Base-by-base conservation (phyloP, 1,140 invertebrate genomes). In the Popillia japonica region DNA sequence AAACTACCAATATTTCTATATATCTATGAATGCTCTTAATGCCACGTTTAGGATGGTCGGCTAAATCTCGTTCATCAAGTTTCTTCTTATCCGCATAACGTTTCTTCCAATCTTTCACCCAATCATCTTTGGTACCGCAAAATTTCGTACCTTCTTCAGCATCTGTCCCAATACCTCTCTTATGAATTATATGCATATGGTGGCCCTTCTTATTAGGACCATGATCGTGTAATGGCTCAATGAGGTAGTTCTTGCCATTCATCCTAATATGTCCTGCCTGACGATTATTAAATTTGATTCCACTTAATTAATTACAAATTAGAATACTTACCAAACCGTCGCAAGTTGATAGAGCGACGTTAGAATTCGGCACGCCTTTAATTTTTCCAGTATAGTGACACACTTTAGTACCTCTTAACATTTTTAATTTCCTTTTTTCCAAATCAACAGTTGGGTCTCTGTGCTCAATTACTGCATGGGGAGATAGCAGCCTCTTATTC, bases 1-100 rank as follows among this genome's bases (percentile, higher is more conserved):
- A 88, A 4, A 92, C 90, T n/a, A 92, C 87, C 78, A 92, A 83
- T 2, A 89, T 86, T 82, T 92, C 91, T n/a, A 92, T 87, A 79
- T 90, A 91, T 48, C 90, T 88, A 83, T 89, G 87, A 34, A 86
- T 89, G 40, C 72, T 75, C 22, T 72, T 82, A 79, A 27, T 11
- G 61, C 82, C 79, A 41, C 83, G 78, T 80, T 83, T 84, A 8
- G 61, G 61, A 14, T 68, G 61, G 20, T 34, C 48, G 17, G 48
- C 27, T 34, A 34, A 55, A 55, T 55, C 14, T 14, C 48, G 48
- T 55, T n/a, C 48, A 3, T 6, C 17, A 3, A 55, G 14, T 3
- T 55, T 14, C 48, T 55, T 55, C 6, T n/a, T 55, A 17, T 14
- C 2, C 48, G 79, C 81, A 72, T 89, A 82, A 34, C 87, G 84